Base-by-base conservation (phyloP, 2,797 vertebrate genomes). In the Eulemur mongoz region DNA sequence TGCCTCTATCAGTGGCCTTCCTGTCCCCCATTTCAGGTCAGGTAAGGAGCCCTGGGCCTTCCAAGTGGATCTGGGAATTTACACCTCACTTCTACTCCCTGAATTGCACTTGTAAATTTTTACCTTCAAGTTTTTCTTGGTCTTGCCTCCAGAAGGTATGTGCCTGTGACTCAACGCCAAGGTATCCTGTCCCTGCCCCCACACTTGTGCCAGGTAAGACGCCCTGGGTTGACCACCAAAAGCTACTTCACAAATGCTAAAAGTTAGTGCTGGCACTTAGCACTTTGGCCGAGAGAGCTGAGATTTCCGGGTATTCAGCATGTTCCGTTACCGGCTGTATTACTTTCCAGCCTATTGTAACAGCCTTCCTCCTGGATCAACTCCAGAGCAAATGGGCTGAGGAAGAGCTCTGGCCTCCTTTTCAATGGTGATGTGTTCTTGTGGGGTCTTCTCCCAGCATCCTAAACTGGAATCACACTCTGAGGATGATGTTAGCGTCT, bases 301-400 rank as follows among this genome's bases (percentile, higher is more conserved):
- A 94, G 92, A 82, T 95, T 94, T 97, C 94, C 32, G n/a, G 50
- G 83, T 93, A 97, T 97, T 97, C 85, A 97, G 85, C 5, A 14
- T 25, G 32, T 88, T 38, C 82, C 2, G 1, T 85, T 80, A 43
- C 5, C 0, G 40, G 69, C 78, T 93, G 57, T 40, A 88, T 92
- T 70, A 81, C 69, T 95, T 94, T 84, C 73, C 91, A 96, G 93
- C 40, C 89, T 84, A 95, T 95, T 94, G 85, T 97, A n/a, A 91
- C 43, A 91, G 75, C 76, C 79, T 96, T 97, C 93, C 92, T 96
- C 57, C 76, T 50, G 76, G 92, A 70, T 45, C 86, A 78, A 7
- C 22, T 88, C 75, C 93, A 94, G 89, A 76, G 82, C 52, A 90
- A 90, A 90, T 48, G 75, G 63, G 70, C 50, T 11, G 57, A 40